Conservation (phyloP, 1,140 invertebrate species). For the Pseudoatta argentina region DNA sequence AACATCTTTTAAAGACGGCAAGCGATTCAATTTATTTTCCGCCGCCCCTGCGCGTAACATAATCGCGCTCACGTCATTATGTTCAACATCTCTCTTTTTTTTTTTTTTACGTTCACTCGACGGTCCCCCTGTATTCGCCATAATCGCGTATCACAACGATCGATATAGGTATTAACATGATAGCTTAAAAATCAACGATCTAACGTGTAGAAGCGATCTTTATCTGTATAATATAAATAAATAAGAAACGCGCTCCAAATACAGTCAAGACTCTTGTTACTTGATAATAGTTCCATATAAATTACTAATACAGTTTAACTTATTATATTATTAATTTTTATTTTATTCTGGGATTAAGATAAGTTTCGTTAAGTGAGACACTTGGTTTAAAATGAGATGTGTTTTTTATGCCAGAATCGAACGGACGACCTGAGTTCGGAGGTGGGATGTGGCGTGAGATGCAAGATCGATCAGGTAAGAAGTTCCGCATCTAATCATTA, state of each 20-base stretch:
- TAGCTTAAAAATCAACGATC: background rate
- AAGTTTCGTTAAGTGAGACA: background rate
- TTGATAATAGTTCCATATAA: no score
- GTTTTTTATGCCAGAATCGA: conserved; percentile 87
- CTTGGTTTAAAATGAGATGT: background rate
- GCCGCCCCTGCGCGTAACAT: conserved; percentile 68
- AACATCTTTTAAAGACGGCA: conserved; percentile 81
- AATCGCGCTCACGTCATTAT: conserved; percentile 24
- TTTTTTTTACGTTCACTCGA: conserved; percentile 10
- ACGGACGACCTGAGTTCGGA: conserved; percentile 88
- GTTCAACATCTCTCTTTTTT: conserved; percentile 7
- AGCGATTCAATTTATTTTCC: conserved; percentile 84
- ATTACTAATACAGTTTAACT: no score
- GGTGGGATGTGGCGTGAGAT: conserved; percentile 88
- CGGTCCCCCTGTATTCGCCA: background rate
- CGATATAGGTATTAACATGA: no score
- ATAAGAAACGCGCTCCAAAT: no score
- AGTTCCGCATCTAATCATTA: background rate
- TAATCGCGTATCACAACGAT: background rate
- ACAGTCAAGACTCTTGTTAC: no score
- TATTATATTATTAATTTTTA: background rate
- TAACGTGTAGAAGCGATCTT: background rate
- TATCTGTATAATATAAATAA: background rate
- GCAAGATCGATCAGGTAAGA: conserved; percentile 87
- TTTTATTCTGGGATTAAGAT: background rate